Base-by-base conservation (phyloP, 2,888 invertebrate genomes). In the Steromphala cineraria region DNA sequence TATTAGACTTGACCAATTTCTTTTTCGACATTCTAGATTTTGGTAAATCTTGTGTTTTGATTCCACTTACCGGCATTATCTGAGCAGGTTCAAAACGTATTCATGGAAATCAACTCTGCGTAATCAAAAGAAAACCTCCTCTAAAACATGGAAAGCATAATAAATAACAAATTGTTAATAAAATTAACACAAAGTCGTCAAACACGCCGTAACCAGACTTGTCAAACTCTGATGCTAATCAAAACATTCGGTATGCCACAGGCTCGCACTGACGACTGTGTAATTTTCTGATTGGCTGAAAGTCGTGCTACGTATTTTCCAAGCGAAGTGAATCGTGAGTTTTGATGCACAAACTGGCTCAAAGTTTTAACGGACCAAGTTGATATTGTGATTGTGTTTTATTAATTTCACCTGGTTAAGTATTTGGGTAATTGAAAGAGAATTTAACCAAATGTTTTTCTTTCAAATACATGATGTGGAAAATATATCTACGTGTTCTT, bases 191-290 rank as follows among this genome's bases (percentile, higher is more conserved):
- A 46, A 46, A 13, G 46, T 46, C 4, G 46, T 46, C 46, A 46
- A 46, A 5, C 7, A 46, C 46, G 46, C 46, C 46, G 46, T 46
- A 46, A 46, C 46, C 46, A 46, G 46, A 10, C 62, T 28, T 62
- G 62, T 28, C 28, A 62, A 62, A 24, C 13, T 62, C 28, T 28
- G 28, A 62, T 46, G 46, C 46, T 46, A 62, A 62, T 62, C 62
- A 62, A 62, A 62, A 62, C 62, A 62, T 62, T 62, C 62, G 62
- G 62, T 62, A 62, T 62, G 62, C 28, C 28, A 62, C 62, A 62
- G 62, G 62, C 28, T 62, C 62, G 62, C 62, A 62, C 28, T 24
- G 62, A 62, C 62, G 62, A 28, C 10, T 13, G 28, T 2, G 62
- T 7, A 24, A 3, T 62, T 28, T 62, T 62, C 62, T 62, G 62